Evolutionary conservation across 1,140 invertebrate genomes (phyloP), one percentile per base, ranked within the genome.

Genomic region (Nymphalis io): DNA sequence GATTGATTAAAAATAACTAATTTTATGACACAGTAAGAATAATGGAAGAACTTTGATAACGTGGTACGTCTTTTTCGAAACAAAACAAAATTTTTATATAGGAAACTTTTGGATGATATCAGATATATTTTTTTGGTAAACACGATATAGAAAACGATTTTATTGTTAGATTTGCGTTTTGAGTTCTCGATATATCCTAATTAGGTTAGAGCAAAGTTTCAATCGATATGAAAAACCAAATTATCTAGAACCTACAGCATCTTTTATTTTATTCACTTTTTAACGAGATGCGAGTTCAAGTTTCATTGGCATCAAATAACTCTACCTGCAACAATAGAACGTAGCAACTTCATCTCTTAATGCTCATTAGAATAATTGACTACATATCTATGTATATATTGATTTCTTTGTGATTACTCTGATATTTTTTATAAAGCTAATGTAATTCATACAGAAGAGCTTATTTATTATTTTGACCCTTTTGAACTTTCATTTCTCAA

Each of bases 181-280:
- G 16, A 46, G 16, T 46, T 46, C 42, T 46, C 42, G 5, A 46
- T 46, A 18, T 16, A 46, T 46, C 42, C 42, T 46, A 51, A 51
- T 20, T 51, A 51, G 18, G 16, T 18, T 51, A 51, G 5, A 51
- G 44, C 18, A 11, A 20, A 51, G 16, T n/a, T 46, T 46, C 15
- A 20, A 51, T 51, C 46, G 46, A 51, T 51, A 51, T n/a, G 46
- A 51, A 51, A 51, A n/a, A 51, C 46, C 46, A 51, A 20, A 18
- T 8, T 51, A 20, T 51, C 18, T 21, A 4, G 46, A 51, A 51
- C 46, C 20, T 11, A 3, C 16, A 51, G 18, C 6, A 21, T 51
- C 16, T 51, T 20, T 51, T 10, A 51, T n/a, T 20, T 11, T 51
- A 20, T 51, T 51, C 16, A 51, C 1, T 20, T 2, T 51, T 51